Conservation (phyloP, 2,113 vertebrate genomes). For the Mus pahari region DNA sequence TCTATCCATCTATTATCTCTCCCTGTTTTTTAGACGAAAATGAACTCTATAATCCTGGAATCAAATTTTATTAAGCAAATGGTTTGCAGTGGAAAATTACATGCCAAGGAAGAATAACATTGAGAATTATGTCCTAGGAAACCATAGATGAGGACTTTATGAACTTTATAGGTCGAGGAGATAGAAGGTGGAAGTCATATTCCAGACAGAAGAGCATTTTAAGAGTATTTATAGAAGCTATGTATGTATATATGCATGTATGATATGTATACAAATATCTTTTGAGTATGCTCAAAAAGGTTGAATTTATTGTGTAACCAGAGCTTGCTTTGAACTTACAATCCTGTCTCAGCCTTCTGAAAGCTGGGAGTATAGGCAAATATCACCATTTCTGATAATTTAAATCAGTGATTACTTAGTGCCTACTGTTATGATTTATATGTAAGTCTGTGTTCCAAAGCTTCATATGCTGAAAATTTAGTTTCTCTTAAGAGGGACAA, state of each 20-base stretch:
- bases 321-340: not conserved
- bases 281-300: not conserved
- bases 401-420: not conserved
- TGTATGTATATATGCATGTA: not conserved
- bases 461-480: not conserved
- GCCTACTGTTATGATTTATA: not conserved
- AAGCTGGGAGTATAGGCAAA: not conserved
- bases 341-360: not conserved
- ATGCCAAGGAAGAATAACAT: not conserved
- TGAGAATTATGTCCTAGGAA: slow-evolving; percentile 18
- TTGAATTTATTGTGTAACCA: not conserved
- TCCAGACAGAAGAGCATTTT: not conserved
- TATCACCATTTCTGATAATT: not conserved
- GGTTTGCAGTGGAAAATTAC: slow-evolving; percentile 15
- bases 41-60: not conserved
- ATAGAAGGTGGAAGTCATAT: not conserved
- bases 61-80: slow-evolving; percentile 33
- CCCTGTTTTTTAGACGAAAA: slow-evolving; percentile 11
- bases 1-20: not conserved
- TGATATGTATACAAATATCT: not conserved
- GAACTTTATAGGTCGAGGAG: not conserved
- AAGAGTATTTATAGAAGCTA: not conserved
- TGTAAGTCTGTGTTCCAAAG: not conserved
- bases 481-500: not conserved
- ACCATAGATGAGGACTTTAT: not conserved